Evolutionary conservation across 2,888 invertebrate genomes (phyloP), one percentile per base, ranked within the genome.

Genomic region (Drosophila ustulata): DNA sequence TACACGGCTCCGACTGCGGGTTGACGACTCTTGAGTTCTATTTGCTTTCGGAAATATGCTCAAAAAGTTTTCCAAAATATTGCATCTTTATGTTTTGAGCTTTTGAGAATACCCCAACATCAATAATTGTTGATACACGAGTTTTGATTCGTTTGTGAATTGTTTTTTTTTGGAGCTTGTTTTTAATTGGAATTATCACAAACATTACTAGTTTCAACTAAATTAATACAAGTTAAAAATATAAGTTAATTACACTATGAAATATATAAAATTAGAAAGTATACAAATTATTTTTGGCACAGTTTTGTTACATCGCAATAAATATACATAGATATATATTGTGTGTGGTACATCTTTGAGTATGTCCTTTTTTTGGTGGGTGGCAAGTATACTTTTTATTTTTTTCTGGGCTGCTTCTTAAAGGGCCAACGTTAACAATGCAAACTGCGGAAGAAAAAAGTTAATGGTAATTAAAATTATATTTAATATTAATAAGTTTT

Each of bases 181-280:
- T 68, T 86, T 85, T 77, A 78, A 76, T 81, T 80, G 69, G 55
- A 74, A 70, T 80, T 82, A 89, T 81, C 88, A 89, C 83, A 89
- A 80, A 58, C 39, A 49, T n/a, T 49, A n/a, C 32, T 49, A 86
- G 66, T 68, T 71, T 75, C 51, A 75, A 75, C 70, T 80, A 70
- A 82, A 77, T 71, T 70, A 80, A 71, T 73, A 63, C 66, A 85
- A 69, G 49, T 67, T 71, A 59, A 50, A 73, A 65, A 53, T 83
- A 81, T 82, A 81, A 80, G 68, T 70, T 69, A 77, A 69, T 45
- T 58, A 58, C 53, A 50, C 67, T 78, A 74, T 51, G 32, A 69
- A 76, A 79, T 68, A 82, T 75, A 75, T 72, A 75, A 56, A 49
- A 66, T 57, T 63, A 65, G 59, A 67, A 57, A 76, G 51, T 50